phyloP scores from a whole-genome alignment of 2,113 vertebrate genomes.

The Ictalurus furcatus region DNA sequence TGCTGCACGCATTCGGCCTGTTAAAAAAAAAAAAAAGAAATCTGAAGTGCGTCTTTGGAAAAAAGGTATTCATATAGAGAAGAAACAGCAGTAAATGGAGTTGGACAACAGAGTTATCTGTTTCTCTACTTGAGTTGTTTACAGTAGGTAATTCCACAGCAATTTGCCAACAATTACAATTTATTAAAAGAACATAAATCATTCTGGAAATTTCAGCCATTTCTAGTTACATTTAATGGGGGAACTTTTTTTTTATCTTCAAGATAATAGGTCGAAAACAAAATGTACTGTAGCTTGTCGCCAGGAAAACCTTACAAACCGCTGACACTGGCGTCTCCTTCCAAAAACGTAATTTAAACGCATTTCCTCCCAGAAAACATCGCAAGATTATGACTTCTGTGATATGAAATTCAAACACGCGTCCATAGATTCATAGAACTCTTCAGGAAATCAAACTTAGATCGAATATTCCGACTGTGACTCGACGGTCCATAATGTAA shows the following conservation, averaged over 20 bases:
- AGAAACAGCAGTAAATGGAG: background rate
- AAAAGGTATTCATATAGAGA: background rate
- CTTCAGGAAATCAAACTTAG: too few species aligned
- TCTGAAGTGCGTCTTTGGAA: background rate
- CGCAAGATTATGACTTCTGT: too few species aligned
- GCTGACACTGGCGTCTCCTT: background rate
- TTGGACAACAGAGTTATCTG: background rate
- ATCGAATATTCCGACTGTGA: background rate
- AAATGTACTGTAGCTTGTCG: background rate
- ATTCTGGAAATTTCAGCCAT: background rate
- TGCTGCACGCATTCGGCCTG: background rate
- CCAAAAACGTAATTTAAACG: background rate
- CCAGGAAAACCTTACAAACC: background rate
- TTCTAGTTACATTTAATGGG: background rate
- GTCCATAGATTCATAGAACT: background rate
- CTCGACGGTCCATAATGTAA: background rate
- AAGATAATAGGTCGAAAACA: background rate
- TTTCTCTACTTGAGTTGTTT: background rate
- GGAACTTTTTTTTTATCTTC: background rate
- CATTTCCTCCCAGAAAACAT: background rate
- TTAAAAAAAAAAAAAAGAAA: background rate
- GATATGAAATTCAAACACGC: too few species aligned
- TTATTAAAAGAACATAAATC: too few species aligned
- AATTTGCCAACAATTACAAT: too few species aligned
- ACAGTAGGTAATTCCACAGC: background rate